These are phyloP conservation scores for Danionella cerebrum DNA, from an alignment of 2,113 vertebrate species.

Conservation along the genomic window DNA sequence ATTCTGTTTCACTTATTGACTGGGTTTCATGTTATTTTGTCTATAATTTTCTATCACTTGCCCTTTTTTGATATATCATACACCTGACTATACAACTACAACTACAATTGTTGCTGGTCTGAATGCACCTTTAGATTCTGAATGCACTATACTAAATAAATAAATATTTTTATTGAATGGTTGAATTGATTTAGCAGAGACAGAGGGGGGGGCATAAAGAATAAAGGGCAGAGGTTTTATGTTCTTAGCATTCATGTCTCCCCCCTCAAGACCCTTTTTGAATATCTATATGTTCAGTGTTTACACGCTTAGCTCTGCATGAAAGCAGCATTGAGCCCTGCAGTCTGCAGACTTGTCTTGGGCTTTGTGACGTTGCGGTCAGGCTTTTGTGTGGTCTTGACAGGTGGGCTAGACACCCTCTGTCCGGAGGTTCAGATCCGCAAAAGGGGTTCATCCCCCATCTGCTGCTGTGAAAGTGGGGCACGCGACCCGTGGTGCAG, in stretches of 20 bases:
- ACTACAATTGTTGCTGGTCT: too few relatives aligned
- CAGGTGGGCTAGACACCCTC: constrained; percentile 13
- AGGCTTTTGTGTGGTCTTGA: constrained; percentile 18
- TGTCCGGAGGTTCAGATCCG: constrained; percentile 4
- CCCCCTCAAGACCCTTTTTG: background rate
- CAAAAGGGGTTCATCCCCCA: constrained; percentile 28
- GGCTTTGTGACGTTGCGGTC: constrained; percentile 6
- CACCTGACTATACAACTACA: too few relatives aligned
- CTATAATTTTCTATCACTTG: too few relatives aligned
- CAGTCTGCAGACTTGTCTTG: constrained; percentile 4
- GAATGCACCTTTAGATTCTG: too few relatives aligned
- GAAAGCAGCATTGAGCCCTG: background rate
- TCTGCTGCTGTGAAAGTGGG: constrained; percentile 29
- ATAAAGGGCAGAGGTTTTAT: constrained; percentile 16
- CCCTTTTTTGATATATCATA: too few relatives aligned
- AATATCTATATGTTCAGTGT: background rate
- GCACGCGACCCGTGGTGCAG: background rate
- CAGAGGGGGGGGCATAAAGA: background rate
- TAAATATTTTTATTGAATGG: too few relatives aligned
- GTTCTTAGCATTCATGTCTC: constrained; percentile 22
- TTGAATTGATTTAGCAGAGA: too few relatives aligned
- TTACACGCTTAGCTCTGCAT: background rate
- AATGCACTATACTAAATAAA: too few relatives aligned
- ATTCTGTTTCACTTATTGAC: too few relatives aligned
- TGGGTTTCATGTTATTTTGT: too few relatives aligned